Percentiles rank a stretch among this genome's conserved stretches.
phyloP scores from a whole-genome alignment of 1,140 invertebrate genomes.

The Nephotettix cincticeps region DNA sequence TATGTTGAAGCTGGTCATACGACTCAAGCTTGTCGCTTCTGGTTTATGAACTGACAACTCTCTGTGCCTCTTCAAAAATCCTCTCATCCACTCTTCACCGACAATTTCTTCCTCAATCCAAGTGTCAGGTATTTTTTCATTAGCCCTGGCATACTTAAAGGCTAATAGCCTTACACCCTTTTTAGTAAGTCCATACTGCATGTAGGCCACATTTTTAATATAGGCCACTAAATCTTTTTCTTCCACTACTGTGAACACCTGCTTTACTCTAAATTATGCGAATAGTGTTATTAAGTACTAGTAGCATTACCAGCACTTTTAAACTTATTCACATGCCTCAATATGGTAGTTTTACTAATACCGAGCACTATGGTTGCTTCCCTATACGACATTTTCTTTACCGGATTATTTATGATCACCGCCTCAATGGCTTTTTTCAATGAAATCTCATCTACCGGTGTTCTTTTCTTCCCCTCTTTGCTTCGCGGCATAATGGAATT shows the following conservation, averaged over 20 bases:
- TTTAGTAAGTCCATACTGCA: constrained; percentile 28
- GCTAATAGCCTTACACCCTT: constrained; percentile 34
- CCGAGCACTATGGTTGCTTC: not conserved
- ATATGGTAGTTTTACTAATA: not conserved
- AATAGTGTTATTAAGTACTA: no score
- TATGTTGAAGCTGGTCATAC: constrained; percentile 46
- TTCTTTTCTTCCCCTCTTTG: not conserved
- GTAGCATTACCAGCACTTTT: no score
- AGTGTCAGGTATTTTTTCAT: constrained; percentile 23
- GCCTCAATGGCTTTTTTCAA: not conserved
- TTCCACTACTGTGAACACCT: no score
- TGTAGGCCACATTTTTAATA: not conserved
- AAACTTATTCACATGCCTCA: not conserved
- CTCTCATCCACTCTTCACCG: constrained; percentile 43
- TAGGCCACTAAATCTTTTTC: constrained; percentile 2
- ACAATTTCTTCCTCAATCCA: constrained; percentile 36
- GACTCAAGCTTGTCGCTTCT: constrained; percentile 45
- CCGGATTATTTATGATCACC: not conserved
- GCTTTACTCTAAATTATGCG: no score
- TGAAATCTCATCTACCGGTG: not conserved
- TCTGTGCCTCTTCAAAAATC: constrained; percentile 43
- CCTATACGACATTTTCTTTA: not conserved
- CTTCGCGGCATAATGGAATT: not conserved
- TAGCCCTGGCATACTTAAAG: constrained; percentile 33
- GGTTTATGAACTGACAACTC: constrained; percentile 43